Base-by-base conservation (phyloP, 2,797 vertebrate genomes). In the Heliangelus exortis region DNA sequence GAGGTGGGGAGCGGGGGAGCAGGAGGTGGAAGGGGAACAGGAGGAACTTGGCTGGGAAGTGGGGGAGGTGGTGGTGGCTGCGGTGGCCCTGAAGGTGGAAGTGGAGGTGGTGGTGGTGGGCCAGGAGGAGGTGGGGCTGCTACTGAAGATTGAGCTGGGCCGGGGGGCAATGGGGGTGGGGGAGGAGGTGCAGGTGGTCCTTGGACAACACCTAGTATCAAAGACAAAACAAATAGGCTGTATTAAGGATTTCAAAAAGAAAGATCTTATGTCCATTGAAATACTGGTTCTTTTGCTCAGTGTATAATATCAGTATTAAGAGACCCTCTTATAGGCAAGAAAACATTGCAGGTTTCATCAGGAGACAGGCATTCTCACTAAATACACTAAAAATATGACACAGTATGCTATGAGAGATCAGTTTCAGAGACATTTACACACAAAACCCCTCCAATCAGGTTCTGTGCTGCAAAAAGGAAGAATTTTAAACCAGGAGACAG, bases 1-100 rank as follows among this genome's bases (percentile, higher is more conserved):
- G 98, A 98, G 13, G 98, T 90, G 3, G 99, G 99, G 26, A 99
- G 98, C 1, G 99, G 99, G 9, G 99, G 99, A 10, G 99, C 98
- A 20, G 98, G 98, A 43, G 98, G 98, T 8, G 97, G 98, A 17
- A 95, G 97, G 58, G 98, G 98, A 75, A 98, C 97, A 19, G 98
- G 97, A 63, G 97, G 98, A 21, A 94, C 98, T 19, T 98, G 98
- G 53, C 97, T 98, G 41, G 96, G 96, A 16, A 98, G 98, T 0
- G 98, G 98, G 41, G 98, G 98, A 34, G 98, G 98, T 10, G 98
- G 99, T 8, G 98, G 99, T 1, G 98, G 97, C 0, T 97, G 97
- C 0, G 97, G 97, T 1, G 97, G 98, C 73, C 98, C 97, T 33
- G 97, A 94, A 14, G 98, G 98, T 1, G 98, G 99, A 10, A 98